Evolutionary conservation across 2,888 invertebrate genomes (phyloP), one percentile per base, ranked within the genome.

Genomic region (Palloptera scutellata): DNA sequence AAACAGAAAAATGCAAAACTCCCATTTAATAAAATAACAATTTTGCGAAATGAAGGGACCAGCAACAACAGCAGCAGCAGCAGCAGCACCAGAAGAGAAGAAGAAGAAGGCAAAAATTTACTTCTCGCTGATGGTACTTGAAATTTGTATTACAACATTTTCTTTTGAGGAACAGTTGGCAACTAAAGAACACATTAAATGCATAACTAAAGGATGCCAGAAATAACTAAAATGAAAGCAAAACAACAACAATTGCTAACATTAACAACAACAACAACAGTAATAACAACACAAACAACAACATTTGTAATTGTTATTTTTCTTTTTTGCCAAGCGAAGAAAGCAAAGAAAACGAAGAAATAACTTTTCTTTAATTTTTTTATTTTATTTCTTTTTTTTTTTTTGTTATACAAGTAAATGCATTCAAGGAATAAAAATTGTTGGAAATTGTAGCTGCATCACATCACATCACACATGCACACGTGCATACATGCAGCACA

Each of bases 391-490:
- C 60, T 30, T 30, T 30, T n/a, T 2, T 48, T 13, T 68, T 65
- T 62, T 66, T 66, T 69, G 67, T 67, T 69, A 62, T 67, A 62
- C 54, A 68, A 65, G 66, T 57, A 69, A 69, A 70, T 69, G 70
- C 69, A 66, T 72, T 69, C 58, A 68, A 70, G 69, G 66, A 64
- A 64, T 66, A 71, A 70, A 67, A 70, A 68, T 66, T 55, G 43
- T 57, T 53, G 43, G 45, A 8, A 11, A 59, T 11, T 41, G 53
- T 17, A 59, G 53, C 30, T 11, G 43, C 12, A 15, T 54, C 55
- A 55, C 15, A 59, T 51, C 45, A 17, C 54, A 66, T 19, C 53
- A 63, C 60, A 59, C 60, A 66, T n/a, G 60, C 60, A 30, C 30
- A 60, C 42, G 20, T 40, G 19, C 20, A 59, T 17, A 41, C 42